These are phyloP conservation scores for Pygocentrus nattereri DNA, from an alignment of 2,797 vertebrate species.

Conservation along the genomic window DNA sequence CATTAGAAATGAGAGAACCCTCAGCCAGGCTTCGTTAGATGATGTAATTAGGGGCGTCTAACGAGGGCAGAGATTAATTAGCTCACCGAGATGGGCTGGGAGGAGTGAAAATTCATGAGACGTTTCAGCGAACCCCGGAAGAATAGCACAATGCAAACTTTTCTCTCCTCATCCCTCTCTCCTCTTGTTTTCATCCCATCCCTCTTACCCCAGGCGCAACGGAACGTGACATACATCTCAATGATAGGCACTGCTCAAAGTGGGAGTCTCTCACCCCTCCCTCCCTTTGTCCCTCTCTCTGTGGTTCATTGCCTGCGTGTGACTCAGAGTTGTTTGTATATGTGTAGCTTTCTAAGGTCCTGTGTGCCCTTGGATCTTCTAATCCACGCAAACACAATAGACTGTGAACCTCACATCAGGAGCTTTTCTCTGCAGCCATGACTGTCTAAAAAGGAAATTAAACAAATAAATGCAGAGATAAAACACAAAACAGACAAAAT, in stretches of 20 bases:
- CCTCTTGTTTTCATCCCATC: slow-evolving; percentile 21
- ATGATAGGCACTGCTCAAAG: slow-evolving; percentile 54
- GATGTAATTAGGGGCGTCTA: slow-evolving; percentile 75
- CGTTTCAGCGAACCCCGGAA: slow-evolving; percentile 33
- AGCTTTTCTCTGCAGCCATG: background rate
- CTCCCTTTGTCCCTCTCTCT: slow-evolving; percentile 29
- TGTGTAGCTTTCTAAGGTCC: slow-evolving; percentile 7
- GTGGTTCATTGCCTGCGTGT: background rate
- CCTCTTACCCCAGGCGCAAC: slow-evolving; percentile 59
- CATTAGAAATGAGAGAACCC: slow-evolving; percentile 66
- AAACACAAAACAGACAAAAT: background rate
- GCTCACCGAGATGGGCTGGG: slow-evolving; percentile 66
- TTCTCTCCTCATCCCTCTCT: slow-evolving; percentile 22
- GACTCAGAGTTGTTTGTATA: slow-evolving; percentile 10
- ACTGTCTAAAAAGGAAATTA: background rate
- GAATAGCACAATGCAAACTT: slow-evolving; percentile 36
- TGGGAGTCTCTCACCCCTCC: slow-evolving; percentile 18
- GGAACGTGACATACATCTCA: slow-evolving; percentile 69
- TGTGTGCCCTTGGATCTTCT: background rate
- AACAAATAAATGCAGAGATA: slow-evolving; percentile 9
- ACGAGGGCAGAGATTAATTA: slow-evolving; percentile 79
- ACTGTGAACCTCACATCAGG: background rate
- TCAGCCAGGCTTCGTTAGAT: slow-evolving; percentile 70
- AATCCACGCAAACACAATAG: background rate
- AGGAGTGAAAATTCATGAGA: slow-evolving; percentile 43